Evolutionary conservation across 2,888 invertebrate species (phyloP).

Genomic region (Gasteruption jaculator): DNA sequence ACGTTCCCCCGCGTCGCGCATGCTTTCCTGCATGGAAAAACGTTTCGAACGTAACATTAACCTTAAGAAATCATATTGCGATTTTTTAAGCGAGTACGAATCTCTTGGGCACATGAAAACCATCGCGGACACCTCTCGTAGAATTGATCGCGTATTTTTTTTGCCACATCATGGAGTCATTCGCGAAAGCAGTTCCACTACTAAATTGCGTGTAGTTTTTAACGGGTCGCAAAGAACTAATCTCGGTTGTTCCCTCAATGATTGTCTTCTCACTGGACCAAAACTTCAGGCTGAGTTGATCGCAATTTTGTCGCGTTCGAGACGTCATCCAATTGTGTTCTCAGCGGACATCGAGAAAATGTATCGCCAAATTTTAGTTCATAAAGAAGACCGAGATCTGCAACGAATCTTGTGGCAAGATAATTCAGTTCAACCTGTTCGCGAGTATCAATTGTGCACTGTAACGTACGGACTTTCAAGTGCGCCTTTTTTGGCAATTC

Average conservation of each 20-base stretch:
- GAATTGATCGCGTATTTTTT: too few species aligned
- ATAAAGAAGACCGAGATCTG: slow-evolving; percentile 19
- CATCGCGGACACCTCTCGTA: too few species aligned
- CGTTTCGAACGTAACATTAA: too few species aligned
- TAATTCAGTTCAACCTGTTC: neutral
- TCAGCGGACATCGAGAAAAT: slow-evolving; percentile 33
- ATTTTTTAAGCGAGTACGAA: too few species aligned
- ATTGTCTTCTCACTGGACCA: slow-evolving; percentile 25
- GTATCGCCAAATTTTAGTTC: slow-evolving; percentile 25
- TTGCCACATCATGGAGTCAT: slow-evolving; percentile 32
- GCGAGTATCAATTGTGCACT: slow-evolving; percentile 11
- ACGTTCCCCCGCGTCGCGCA: too few species aligned
- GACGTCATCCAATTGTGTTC: slow-evolving; percentile 12
- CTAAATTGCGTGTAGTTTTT: slow-evolving; percentile 32
- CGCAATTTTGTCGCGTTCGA: slow-evolving; percentile 11
- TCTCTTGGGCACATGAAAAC: too few species aligned
- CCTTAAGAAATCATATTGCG: too few species aligned
- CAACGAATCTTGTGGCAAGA: slow-evolving; percentile 32
- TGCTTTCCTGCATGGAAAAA: too few species aligned
- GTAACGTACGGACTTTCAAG: slow-evolving; percentile 14
- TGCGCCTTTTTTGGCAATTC: slow-evolving; percentile 11
- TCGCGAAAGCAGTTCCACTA: slow-evolving; percentile 23
- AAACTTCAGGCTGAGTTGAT: slow-evolving; percentile 17
- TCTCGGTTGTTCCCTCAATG: slow-evolving; percentile 25
- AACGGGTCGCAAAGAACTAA: slow-evolving; percentile 27